phyloP scores from a whole-genome alignment of 1,140 invertebrate genomes.

The Lepidurus apus region DNA sequence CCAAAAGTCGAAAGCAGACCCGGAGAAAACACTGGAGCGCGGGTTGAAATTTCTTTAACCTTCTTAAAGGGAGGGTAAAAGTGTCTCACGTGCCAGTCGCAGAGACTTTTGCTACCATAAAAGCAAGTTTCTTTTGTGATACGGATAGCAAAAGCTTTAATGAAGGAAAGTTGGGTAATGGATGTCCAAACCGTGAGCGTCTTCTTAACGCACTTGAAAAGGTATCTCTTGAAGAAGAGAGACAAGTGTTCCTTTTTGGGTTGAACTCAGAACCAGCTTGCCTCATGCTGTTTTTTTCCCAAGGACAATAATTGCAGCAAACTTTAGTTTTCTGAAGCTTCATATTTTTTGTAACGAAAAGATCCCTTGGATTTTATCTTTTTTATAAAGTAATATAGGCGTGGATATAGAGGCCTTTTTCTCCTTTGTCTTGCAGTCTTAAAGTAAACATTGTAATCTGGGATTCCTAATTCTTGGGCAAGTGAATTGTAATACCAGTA shows the following conservation, averaged over 20 bases:
- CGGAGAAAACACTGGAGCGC: too few relatives aligned
- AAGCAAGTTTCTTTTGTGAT: neutral
- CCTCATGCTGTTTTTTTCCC: neutral
- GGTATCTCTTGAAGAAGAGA: neutral
- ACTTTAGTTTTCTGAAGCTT: neutral
- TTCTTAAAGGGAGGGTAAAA: neutral
- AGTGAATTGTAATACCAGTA: too few relatives aligned
- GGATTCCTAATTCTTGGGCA: too few relatives aligned
- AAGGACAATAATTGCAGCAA: neutral
- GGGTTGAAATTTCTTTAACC: too few relatives aligned
- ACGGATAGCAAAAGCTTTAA: neutral
- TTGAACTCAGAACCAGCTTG: neutral
- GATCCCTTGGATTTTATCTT: too few relatives aligned
- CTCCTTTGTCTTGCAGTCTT: too few relatives aligned
- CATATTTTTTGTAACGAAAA: too few relatives aligned
- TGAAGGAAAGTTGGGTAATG: constrained; percentile 2
- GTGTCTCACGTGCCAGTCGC: neutral
- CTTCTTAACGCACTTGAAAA: constrained; percentile 14
- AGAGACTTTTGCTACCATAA: neutral
- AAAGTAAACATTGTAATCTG: too few relatives aligned
- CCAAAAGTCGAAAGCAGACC: too few relatives aligned
- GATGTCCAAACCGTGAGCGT: constrained; percentile 12
- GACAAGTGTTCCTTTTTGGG: neutral
- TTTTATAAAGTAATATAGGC: too few relatives aligned
- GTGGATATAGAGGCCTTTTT: too few relatives aligned